Conservation (phyloP, 2,113 vertebrate species). For the Recurvirostra avosetta region DNA sequence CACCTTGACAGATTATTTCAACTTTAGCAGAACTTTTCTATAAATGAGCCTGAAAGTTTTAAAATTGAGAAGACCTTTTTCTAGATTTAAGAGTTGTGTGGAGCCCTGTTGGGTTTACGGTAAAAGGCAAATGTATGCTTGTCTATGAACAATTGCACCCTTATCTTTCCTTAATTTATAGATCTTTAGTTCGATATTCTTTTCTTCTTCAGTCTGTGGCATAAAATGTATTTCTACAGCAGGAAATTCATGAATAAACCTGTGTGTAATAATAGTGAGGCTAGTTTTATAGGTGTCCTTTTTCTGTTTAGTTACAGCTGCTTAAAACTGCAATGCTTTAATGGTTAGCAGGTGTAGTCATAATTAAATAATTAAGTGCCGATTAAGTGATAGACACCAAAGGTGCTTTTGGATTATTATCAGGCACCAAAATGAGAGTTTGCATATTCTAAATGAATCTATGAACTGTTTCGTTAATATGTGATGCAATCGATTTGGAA, state of each 20-base stretch:
- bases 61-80: neutral
- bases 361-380: neutral
- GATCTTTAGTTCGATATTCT: neutral
- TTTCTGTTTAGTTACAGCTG: neutral
- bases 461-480: neutral
- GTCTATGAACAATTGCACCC: neutral
- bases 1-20: neutral
- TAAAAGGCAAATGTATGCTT: neutral
- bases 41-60: neutral
- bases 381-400: neutral
- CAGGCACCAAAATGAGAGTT: neutral
- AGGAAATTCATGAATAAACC: neutral
- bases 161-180: neutral
- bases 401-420: neutral
- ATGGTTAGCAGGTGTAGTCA: neutral
- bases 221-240: neutral
- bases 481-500: neutral
- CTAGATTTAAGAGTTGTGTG: neutral
- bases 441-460: neutral
- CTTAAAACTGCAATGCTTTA: neutral
- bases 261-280: neutral
- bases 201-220: neutral
- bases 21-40: neutral
- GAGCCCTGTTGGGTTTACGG: neutral
- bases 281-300: neutral